Conservation (phyloP, 2,797 vertebrate species). For the Crenichthys baileyi region DNA sequence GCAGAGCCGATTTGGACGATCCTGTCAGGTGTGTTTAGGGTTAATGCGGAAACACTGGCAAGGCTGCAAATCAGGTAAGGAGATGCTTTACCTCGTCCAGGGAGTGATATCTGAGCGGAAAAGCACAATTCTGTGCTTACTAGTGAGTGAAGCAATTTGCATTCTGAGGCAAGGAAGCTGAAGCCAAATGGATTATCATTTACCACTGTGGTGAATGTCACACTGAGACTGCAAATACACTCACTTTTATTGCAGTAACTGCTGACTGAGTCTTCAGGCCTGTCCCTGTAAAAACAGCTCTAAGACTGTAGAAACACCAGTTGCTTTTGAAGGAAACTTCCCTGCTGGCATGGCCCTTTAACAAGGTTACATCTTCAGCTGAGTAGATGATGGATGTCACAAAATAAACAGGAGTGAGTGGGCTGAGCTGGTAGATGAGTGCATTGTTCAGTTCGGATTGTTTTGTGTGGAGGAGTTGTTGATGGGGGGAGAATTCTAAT, state of each 20-base stretch:
- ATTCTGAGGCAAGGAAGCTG: conserved; percentile 20
- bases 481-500: conserved; percentile 59
- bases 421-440: conserved; percentile 63
- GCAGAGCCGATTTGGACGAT: conserved; percentile 28
- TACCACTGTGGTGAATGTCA: conserved; percentile 28
- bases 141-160: neutral
- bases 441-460: conserved; percentile 58
- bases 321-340: conserved; percentile 41
- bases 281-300: conserved; percentile 22
- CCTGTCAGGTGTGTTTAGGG: conserved; percentile 49
- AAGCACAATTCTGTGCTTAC: neutral
- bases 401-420: conserved; percentile 51
- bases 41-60: conserved; percentile 5
- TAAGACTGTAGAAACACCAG: conserved; percentile 42
- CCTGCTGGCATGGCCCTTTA: conserved; percentile 27
- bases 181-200: conserved; percentile 27
- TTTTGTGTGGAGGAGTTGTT: conserved; percentile 52
- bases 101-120: neutral
- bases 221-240: conserved; percentile 36
- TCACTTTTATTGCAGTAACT: conserved; percentile 44
- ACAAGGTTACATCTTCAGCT: conserved; percentile 39
- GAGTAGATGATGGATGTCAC: conserved; percentile 59
- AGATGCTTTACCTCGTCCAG: conserved; percentile 3
- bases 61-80: conserved; percentile 6
- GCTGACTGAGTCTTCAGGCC: conserved; percentile 47